These are phyloP conservation scores for Nylanderia fulva DNA, from an alignment of 1,140 invertebrate species.

Conservation along the genomic window DNA sequence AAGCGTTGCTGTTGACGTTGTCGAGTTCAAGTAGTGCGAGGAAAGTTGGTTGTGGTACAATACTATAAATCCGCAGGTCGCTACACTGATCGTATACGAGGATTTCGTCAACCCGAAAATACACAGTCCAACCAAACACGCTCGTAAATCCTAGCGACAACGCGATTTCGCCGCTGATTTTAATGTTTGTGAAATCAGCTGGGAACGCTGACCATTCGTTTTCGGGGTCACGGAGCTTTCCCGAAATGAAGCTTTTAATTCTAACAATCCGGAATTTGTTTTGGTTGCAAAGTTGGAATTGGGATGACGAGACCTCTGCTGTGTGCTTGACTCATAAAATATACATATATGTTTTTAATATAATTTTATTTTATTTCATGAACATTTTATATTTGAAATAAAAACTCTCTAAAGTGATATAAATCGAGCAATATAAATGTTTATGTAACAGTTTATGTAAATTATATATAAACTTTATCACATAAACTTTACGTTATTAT, in stretches of 20 bases:
- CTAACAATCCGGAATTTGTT: constrained; percentile 11
- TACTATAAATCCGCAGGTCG: not conserved
- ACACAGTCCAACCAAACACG: constrained; percentile 65
- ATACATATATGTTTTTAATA: too few species aligned
- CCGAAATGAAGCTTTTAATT: constrained; percentile 37
- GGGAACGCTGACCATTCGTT: constrained; percentile 49
- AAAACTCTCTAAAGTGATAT: not conserved
- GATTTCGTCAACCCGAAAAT: constrained; percentile 45
- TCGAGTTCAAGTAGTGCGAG: constrained; percentile 36
- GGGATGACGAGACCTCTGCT: not conserved
- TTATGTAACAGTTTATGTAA: not conserved
- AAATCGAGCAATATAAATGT: not conserved
- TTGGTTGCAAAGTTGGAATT: not conserved
- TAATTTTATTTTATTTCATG: not conserved
- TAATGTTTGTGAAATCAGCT: constrained; percentile 58
- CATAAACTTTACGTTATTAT: not conserved
- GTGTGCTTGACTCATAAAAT: not conserved
- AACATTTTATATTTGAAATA: not conserved
- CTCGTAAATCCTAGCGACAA: constrained; percentile 66
- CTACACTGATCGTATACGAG: not conserved
- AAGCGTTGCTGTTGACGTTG: constrained; percentile 20
- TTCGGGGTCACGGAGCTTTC: not conserved
- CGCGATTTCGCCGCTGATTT: constrained; percentile 38
- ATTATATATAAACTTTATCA: not conserved
- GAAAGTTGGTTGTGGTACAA: constrained; percentile 32